Evolutionary conservation across 1,140 invertebrate species (phyloP), one percentile per base, ranked within the genome.

Genomic region (Tribolium madens): DNA sequence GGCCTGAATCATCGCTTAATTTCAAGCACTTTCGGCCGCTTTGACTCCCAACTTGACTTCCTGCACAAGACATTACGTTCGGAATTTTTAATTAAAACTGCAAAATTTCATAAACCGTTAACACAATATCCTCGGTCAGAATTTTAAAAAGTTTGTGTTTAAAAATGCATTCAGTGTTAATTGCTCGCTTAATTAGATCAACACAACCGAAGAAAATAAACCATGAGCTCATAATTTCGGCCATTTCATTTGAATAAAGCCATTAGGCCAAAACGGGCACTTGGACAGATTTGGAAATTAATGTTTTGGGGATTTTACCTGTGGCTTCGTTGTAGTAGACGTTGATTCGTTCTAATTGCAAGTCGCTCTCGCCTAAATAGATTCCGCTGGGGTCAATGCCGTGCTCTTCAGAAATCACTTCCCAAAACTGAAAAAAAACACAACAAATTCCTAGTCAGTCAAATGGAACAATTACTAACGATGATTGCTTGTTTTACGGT

Each of bases 261-360:
- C 31, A 57, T 57, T 57, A 57, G 17, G 15, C 57, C 5, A 64
- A 64, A 64, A 64, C 57, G n/a, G 31, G 57, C 2, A 57, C 52
- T n/a, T n/a, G n/a, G 94, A 93, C 85, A 93, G 95, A 85, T 42
- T 42, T n/a, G 36, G 36, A 26, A 26, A 26, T 26, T 1, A 26
- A 26, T 26, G 21, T 26, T 26, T 26, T 21, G 18, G 18, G 18
- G 18, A 21, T 93, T 2, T 77, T 75, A 82, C 91, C 91, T 26
- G 91, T 90, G 1, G 93, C 93, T 86, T 96, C 93, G 86, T 95
- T 95, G 87, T 94, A 96, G 85, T 95, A 96, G 1, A 96, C 94
- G 83, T 95, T 93, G 81, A 96, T 95, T 81, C 94, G 88, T 84
- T 96, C 94, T 70, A 95, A 84, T 84, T 96, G 94, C 46, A 95